Conservation (phyloP, 2,797 vertebrate species). For the Pempheris klunzingeri region DNA sequence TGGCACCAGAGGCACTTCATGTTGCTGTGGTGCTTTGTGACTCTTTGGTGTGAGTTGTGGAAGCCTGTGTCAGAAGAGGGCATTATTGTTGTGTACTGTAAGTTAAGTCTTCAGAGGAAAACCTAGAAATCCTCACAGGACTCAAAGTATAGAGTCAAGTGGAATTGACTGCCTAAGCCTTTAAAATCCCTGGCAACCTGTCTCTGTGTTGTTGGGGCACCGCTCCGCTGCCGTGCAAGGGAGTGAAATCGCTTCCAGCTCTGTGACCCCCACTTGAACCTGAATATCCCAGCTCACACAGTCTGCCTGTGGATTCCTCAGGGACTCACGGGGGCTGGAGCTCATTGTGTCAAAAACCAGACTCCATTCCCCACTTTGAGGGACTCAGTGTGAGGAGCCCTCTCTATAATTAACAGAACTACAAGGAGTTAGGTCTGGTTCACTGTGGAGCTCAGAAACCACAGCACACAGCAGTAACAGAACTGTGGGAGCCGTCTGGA, state of each 20-base stretch:
- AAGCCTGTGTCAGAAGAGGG: background rate
- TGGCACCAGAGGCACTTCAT: background rate
- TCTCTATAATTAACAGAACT: slow-evolving; percentile 22
- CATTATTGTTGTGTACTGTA: background rate
- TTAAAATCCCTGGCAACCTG: slow-evolving; percentile 29
- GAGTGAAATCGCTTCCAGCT: slow-evolving; percentile 9
- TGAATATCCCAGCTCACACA: slow-evolving; percentile 6
- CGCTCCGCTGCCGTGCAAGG: background rate
- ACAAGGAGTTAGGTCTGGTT: slow-evolving; percentile 27
- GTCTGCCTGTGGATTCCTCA: background rate
- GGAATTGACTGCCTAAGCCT: slow-evolving; percentile 30
- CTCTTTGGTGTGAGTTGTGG: slow-evolving; percentile 11
- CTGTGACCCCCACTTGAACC: slow-evolving; percentile 56
- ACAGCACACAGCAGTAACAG: slow-evolving; percentile 18
- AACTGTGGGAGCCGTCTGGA: background rate
- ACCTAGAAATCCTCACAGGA: background rate
- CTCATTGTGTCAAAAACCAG: slow-evolving; percentile 10
- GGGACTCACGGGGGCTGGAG: background rate
- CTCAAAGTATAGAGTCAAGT: slow-evolving; percentile 27
- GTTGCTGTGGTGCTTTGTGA: slow-evolving; percentile 5
- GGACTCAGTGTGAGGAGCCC: background rate
- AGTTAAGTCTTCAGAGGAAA: slow-evolving; percentile 4
- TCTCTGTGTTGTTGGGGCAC: slow-evolving; percentile 14
- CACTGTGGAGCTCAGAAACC: slow-evolving; percentile 29
- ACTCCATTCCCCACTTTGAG: background rate